Percentiles rank a stretch among this genome's conserved stretches.
Evolutionary conservation across 2,113 vertebrate species (phyloP).

Genomic region (Pristiophorus japonicus): DNA sequence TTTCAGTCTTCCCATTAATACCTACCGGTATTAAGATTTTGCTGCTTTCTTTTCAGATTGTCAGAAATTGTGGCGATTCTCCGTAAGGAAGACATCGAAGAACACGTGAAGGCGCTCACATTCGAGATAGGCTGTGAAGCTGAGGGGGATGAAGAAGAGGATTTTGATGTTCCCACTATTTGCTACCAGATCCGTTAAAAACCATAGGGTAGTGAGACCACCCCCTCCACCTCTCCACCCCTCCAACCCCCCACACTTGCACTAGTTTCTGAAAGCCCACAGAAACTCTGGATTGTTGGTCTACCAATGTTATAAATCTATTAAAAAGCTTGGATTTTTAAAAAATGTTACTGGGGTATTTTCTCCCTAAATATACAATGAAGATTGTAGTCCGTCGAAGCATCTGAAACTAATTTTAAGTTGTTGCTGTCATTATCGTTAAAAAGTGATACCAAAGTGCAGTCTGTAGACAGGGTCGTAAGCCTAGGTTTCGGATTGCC

Average conservation of each 20-base stretch:
- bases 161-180: constrained; percentile 47
- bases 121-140: constrained; percentile 60
- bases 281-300: neutral
- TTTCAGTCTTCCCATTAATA: neutral
- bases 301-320: neutral
- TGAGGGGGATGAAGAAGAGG: constrained; percentile 55
- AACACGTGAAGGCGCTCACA: constrained; percentile 54
- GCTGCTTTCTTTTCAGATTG: constrained; percentile 52
- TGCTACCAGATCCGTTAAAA: constrained; percentile 53
- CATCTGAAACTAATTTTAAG: neutral
- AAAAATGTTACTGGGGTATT: too few species aligned
- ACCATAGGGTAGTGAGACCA: neutral
- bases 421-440: neutral
- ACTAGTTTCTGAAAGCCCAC: neutral
- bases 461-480: too few species aligned
- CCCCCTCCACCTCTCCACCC: too few species aligned
- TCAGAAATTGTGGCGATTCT: constrained; percentile 53
- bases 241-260: neutral
- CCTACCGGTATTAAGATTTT: neutral
- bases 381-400: neutral
- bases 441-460: neutral
- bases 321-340: neutral
- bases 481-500: neutral
- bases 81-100: constrained; percentile 46
- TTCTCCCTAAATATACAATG: neutral